Conservation (phyloP, 2,888 invertebrate species). For the Fragum whitleyi region DNA sequence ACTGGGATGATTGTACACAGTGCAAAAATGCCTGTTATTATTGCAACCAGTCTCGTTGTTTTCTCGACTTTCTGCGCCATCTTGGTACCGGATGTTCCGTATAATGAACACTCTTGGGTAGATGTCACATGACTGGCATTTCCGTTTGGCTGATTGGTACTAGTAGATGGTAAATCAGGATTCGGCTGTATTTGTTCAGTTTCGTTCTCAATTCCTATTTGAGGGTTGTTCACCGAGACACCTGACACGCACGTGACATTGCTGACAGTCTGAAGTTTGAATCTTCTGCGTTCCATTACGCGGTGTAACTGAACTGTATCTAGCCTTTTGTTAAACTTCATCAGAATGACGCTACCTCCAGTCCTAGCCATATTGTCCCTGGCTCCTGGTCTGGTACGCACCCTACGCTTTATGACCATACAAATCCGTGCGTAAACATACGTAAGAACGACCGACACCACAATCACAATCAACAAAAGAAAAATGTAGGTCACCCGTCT, state of each 20-base stretch:
- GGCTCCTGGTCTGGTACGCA: neutral
- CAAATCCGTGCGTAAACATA: neutral
- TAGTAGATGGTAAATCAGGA: neutral
- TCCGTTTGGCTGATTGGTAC: neutral
- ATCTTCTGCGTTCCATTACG: neutral
- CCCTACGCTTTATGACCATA: neutral
- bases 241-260: neutral
- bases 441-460: neutral
- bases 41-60: neutral
- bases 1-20: constrained; percentile 8
- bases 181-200: neutral
- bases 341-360: neutral
- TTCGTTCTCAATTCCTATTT: neutral
- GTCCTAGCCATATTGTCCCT: neutral
- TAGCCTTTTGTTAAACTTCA: neutral
- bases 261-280: neutral
- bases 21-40: constrained; percentile 1
- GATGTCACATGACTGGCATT: neutral
- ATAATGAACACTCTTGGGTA: neutral
- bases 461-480: neutral
- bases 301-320: neutral
- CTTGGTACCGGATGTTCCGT: neutral
- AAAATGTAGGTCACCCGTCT: neutral
- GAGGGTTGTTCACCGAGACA: neutral
- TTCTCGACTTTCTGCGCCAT: neutral